Base-by-base conservation (phyloP, 2,888 invertebrate species). In the Amphipyra tragopoginis region DNA sequence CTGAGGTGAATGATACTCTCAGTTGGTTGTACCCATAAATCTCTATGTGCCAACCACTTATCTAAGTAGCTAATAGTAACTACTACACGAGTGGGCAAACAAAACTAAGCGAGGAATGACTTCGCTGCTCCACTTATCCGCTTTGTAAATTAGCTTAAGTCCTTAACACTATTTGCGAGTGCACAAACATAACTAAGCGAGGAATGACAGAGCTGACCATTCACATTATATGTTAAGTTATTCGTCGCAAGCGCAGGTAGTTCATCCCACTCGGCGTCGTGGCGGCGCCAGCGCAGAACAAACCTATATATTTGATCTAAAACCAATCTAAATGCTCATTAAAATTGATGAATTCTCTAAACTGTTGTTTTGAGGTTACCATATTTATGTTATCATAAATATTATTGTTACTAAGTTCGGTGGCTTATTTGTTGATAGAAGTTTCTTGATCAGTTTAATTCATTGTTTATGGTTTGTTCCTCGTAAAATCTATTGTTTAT, bases 261-360 rank as follows among this genome's bases (percentile, higher is more conserved):
- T 81, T 68, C 82, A 75, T 82, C 81, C 81, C 81, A 81, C 81
- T 75, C 77, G 36, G 65, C 81, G 81, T 66, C 82, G 52, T 53
- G 65, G 72, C 67, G 80, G 81, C 84, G 80, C 82, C 72, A 67
- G 60, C 66, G 68, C 77, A 65, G 58, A 67, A 69, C 65, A 59
- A 50, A 47, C 55, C 64, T 60, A 66, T 75, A 68, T 66, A 79
- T 67, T 79, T 75, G 68, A 77, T 80, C 75, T 65, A 58, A 67
- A 75, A 68, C 70, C 59, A 72, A 77, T 80, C 73, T 60, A 67
- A 78, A 76, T 59, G 69, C 61, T 72, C 75, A 79, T 77, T 83
- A 74, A 80, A 80, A 78, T 78, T 67, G 69, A 80, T 74, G 72
- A 70, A 78, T 78, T 74, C 77, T 52, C 45, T 63, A 65, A 64